Percentiles rank a stretch among this genome's conserved stretches.
Conservation (phyloP, 2,888 invertebrate genomes). For the Falcaria lacertinaria region DNA sequence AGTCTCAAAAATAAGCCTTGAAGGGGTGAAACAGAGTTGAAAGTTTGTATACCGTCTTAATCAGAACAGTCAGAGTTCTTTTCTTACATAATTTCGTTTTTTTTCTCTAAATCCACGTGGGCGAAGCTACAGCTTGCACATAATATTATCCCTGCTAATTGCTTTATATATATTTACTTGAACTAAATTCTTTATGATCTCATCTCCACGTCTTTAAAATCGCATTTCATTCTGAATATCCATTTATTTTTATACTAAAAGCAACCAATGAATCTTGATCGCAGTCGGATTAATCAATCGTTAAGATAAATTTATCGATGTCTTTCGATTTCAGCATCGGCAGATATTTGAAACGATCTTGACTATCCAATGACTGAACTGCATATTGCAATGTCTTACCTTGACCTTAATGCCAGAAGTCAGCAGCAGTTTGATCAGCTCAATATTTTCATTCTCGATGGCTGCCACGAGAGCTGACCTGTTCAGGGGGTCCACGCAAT, state of each 20-base stretch:
- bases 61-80: too few relatives aligned
- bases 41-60: too few relatives aligned
- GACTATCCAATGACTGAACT: neutral
- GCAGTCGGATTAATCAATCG: neutral
- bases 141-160: too few relatives aligned
- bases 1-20: too few relatives aligned
- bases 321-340: neutral
- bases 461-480: constrained; percentile 95
- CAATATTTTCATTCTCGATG: constrained; percentile 98
- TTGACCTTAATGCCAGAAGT: constrained; percentile 91
- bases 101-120: too few relatives aligned
- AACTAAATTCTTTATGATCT: too few relatives aligned
- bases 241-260: neutral
- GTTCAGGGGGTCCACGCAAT: constrained; percentile 97
- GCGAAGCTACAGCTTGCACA: too few relatives aligned
- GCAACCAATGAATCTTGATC: neutral
- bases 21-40: too few relatives aligned
- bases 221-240: neutral
- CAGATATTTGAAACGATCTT: neutral
- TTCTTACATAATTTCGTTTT: too few relatives aligned
- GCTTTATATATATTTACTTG: too few relatives aligned
- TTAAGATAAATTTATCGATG: neutral
- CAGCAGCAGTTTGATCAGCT: constrained; percentile 91
- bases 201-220: too few relatives aligned
- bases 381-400: constrained; percentile 66